Base-by-base conservation (phyloP, 2,888 invertebrate species). In the Melanchra persicariae region DNA sequence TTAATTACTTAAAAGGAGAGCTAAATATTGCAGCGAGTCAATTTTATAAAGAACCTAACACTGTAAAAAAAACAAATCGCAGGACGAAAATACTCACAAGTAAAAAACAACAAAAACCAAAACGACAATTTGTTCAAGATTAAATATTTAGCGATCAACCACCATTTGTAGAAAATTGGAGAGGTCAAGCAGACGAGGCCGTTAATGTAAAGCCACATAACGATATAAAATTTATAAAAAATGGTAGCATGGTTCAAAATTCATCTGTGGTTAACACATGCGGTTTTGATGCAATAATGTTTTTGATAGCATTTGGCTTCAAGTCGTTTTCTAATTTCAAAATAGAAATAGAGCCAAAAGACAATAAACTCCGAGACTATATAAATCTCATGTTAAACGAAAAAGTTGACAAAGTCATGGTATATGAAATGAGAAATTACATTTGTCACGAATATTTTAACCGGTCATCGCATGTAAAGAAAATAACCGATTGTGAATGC, bases 131-230 rank as follows among this genome's bases (percentile, higher is more conserved):
- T 72, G 58, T 58, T 67, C 72, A 72, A 72, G 72, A 72, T 40
- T 67, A 62, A 62, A 72, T 72, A 67, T 72, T 72, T 59, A 72
- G 72, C 67, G 63, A 72, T 67, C 67, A 67, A 67, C 67, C 67
- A 67, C 67, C 67, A 63, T 72, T 72, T 67, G 62, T 72, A 72
- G 72, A 72, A 72, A 72, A 72, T 67, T 72, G 67, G 72, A 30
- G 62, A 72, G 72, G 72, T 63, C 72, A 72, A 72, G 67, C 67
- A 67, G 72, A 72, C 67, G 40, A 72, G 72, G 67, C 62, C 66
- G 72, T 72, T 72, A 59, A 72, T 70, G 70, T 65, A 70, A 65
- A 70, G 65, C 70, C 70, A 70, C 59, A 64, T 64, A 70, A 45
- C 70, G 64, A 45, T 70, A 70, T 70, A 70, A 70, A 70, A 70